Conservation (phyloP, 2,888 invertebrate genomes). For the Pollenia angustigena region DNA sequence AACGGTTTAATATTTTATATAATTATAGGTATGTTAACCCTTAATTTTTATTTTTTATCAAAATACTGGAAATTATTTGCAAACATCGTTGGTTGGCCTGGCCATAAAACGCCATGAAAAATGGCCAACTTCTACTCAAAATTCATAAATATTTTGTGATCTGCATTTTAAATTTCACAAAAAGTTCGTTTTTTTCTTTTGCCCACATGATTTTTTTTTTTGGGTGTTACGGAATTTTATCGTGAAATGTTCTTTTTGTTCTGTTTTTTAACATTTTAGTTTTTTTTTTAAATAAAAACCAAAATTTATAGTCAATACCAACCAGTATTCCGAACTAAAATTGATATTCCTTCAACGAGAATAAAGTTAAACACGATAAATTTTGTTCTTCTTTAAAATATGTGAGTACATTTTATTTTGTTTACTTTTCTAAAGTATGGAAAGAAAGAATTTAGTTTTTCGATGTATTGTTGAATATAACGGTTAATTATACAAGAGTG, state of each 20-base stretch:
- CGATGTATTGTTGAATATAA: constrained; percentile 24
- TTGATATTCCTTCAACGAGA: constrained; percentile 62
- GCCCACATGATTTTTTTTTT: constrained; percentile 13
- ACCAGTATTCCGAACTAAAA: constrained; percentile 3
- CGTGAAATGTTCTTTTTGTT: constrained; percentile 49
- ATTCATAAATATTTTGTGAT: constrained; percentile 47
- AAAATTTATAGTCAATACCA: constrained; percentile 49
- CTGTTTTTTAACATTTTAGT: constrained; percentile 28
- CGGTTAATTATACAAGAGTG: constrained; percentile 48
- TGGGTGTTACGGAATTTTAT: constrained; percentile 50
- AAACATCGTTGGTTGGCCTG: background rate
- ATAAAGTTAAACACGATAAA: constrained; percentile 30
- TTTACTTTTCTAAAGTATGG: too few relatives aligned
- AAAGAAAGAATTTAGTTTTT: background rate
- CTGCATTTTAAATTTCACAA: constrained; percentile 59
- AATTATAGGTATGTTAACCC: constrained; percentile 9
- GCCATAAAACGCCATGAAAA: constrained; percentile 12
- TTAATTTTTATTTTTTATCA: constrained; percentile 12
- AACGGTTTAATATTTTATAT: constrained; percentile 37
- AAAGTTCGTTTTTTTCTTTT: background rate
- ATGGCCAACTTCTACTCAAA: constrained; percentile 22
- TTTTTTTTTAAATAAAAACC: constrained; percentile 26
- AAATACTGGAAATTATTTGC: constrained; percentile 43
- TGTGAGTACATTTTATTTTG: background rate
- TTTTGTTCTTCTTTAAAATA: constrained; percentile 25